phyloP scores from a whole-genome alignment of 2,888 invertebrate genomes.

The Malacosoma neustria region DNA sequence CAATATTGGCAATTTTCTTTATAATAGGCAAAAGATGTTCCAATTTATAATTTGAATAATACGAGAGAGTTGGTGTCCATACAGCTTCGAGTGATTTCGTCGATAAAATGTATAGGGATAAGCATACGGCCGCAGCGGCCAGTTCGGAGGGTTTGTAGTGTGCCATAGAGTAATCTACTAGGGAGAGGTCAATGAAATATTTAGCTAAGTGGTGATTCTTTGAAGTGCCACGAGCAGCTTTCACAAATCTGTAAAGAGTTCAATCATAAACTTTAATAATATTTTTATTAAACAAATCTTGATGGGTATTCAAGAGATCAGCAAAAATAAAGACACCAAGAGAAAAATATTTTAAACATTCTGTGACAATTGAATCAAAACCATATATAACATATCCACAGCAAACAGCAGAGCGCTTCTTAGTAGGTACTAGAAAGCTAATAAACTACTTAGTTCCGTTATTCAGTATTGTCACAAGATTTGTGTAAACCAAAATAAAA shows the following conservation, averaged over 20 bases:
- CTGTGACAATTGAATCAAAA: no score
- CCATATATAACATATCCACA: no score
- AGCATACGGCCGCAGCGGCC: slow-evolving; percentile 86
- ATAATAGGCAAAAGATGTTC: slow-evolving; percentile 81
- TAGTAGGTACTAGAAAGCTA: no score
- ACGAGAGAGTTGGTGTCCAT: slow-evolving; percentile 84
- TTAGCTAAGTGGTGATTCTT: slow-evolving; percentile 88
- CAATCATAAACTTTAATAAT: no score
- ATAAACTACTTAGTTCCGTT: no score
- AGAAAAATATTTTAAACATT: no score
- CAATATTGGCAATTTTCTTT: slow-evolving; percentile 79
- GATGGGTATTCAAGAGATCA: no score
- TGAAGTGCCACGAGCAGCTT: slow-evolving; percentile 74
- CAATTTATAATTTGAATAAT: slow-evolving; percentile 85
- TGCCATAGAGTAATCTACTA: slow-evolving; percentile 87
- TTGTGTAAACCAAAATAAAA: no score
- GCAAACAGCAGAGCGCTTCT: no score
- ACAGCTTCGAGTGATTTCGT: slow-evolving; percentile 56
- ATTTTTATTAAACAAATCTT: no score
- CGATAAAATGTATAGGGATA: slow-evolving; percentile 77
- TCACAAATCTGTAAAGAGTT: slow-evolving; percentile 69
- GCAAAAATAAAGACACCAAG: no score
- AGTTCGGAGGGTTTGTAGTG: slow-evolving; percentile 88
- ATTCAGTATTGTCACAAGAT: no score
- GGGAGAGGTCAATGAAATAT: slow-evolving; percentile 90